Conservation (phyloP, 1,140 invertebrate species). For the Neodiprion pinetum region DNA sequence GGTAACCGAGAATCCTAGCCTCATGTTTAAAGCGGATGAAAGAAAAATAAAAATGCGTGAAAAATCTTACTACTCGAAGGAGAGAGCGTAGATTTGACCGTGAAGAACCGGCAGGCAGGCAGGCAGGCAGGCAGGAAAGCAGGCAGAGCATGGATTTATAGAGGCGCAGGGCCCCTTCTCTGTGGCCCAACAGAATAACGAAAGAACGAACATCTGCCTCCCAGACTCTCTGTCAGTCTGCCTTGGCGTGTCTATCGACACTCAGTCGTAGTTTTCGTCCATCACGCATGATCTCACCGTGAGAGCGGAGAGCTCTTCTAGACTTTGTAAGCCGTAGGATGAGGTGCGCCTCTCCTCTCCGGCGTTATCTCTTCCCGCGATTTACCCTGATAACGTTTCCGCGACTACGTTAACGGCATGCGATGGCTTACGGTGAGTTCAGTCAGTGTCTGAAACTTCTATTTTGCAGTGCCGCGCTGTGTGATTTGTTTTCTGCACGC, state of each 20-base stretch:
- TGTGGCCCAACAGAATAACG: not conserved
- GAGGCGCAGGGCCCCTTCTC: slow-evolving; percentile 1
- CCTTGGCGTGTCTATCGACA: not conserved
- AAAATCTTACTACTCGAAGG: not conserved
- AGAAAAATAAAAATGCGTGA: not conserved
- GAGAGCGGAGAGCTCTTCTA: not conserved
- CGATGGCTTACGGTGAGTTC: not conserved
- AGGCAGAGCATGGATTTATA: not conserved
- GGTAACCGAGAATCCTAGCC: too few species aligned
- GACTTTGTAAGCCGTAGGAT: not conserved
- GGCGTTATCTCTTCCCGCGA: not conserved
- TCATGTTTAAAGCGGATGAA: not conserved
- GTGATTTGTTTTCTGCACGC: not conserved
- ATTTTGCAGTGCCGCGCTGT: not conserved
- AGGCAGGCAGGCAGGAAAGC: not conserved
- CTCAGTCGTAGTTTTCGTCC: not conserved
- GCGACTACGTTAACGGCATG: slow-evolving; percentile 6
- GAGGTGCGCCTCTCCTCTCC: not conserved
- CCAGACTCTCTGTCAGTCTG: slow-evolving; percentile 4
- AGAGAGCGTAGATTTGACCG: slow-evolving; percentile 6
- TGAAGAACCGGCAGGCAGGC: slow-evolving; percentile 6
- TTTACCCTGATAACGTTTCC: not conserved
- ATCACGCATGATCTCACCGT: not conserved
- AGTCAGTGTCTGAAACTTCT: not conserved
- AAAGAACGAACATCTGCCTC: slow-evolving; percentile 7